phyloP scores from a whole-genome alignment of 2,888 invertebrate species.

The Teinopalpus imperialis region DNA sequence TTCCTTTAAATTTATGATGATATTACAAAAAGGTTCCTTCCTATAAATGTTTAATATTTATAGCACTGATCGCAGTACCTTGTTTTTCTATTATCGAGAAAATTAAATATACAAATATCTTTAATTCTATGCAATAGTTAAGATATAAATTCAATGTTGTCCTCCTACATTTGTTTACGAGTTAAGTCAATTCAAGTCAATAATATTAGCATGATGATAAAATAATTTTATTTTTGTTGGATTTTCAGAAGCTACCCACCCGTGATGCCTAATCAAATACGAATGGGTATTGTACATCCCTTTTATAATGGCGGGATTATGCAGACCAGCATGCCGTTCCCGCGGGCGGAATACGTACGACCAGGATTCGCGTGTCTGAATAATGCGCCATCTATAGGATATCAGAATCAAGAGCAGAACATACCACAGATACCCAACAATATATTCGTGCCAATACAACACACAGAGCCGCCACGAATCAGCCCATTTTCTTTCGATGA shows the following conservation, averaged over 20 bases:
- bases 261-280: slow-evolving; percentile 33
- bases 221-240: no score
- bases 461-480: slow-evolving; percentile 33
- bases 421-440: slow-evolving; percentile 32
- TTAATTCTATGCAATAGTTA: no score
- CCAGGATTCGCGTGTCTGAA: slow-evolving; percentile 31
- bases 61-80: no score
- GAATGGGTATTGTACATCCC: background rate
- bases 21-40: no score
- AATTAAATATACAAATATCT: no score
- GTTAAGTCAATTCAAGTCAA: no score
- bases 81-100: no score
- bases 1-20: no score
- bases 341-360: slow-evolving; percentile 34
- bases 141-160: no score
- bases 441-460: slow-evolving; percentile 39
- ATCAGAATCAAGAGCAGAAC: slow-evolving; percentile 32
- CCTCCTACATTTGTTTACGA: no score
- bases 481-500: slow-evolving; percentile 44
- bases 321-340: slow-evolving; percentile 34
- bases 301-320: slow-evolving; percentile 39
- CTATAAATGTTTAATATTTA: no score
- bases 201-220: no score
- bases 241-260: slow-evolving; percentile 37
- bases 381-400: slow-evolving; percentile 19